phyloP scores from a whole-genome alignment of 2,113 vertebrate species.

The Egretta garzetta region DNA sequence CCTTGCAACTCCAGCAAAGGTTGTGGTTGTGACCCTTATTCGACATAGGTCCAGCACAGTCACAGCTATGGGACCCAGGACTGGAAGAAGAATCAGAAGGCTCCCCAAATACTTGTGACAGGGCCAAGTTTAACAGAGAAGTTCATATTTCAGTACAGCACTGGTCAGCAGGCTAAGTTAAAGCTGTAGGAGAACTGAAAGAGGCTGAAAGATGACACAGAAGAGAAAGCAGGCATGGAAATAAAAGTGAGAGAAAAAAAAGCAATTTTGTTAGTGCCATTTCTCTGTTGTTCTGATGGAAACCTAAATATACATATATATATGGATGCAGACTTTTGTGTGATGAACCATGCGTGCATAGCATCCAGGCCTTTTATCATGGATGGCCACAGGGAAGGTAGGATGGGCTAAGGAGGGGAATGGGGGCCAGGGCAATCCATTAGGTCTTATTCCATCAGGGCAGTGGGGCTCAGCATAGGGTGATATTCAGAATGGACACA shows the following conservation, averaged over 20 bases:
- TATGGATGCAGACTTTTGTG: neutral
- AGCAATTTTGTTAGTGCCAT: neutral
- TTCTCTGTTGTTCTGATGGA: neutral
- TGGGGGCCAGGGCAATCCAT: neutral
- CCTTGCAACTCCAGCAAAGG: neutral
- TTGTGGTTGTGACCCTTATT: neutral
- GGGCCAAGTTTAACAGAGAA: neutral
- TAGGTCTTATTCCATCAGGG: neutral
- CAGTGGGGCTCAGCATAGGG: neutral
- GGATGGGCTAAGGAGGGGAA: neutral
- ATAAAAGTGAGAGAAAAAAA: neutral
- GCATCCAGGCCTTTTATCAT: neutral
- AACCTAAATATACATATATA: neutral
- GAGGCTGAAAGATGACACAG: neutral
- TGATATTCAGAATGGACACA: neutral
- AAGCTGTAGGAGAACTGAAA: neutral
- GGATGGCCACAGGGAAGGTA: neutral
- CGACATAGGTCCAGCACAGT: fast-evolving
- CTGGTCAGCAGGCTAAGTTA: neutral
- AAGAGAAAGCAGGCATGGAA: neutral
- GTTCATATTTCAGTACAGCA: neutral
- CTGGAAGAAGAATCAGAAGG: neutral
- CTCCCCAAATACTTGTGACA: neutral
- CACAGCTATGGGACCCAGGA: neutral
- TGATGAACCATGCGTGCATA: neutral